Base-by-base conservation (phyloP, 1,140 invertebrate genomes). In the Drosophila nebulosa region DNA sequence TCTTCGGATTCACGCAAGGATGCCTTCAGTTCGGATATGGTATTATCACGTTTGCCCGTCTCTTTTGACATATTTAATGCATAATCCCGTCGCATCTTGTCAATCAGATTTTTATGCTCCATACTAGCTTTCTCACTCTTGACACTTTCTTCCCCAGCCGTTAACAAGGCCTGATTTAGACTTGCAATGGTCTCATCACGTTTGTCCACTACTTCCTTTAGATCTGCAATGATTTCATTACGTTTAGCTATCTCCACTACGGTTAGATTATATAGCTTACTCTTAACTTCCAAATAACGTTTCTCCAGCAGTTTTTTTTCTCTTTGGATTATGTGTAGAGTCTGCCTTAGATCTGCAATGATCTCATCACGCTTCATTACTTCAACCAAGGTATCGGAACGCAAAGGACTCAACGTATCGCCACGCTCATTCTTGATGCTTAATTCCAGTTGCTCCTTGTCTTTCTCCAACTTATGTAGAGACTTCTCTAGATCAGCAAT, bases 221-320 rank as follows among this genome's bases (percentile, higher is more conserved):
- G 32, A 16, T 73, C 70, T 2, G 0, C 3, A 5, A 72, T 36
- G 1, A 7, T 24, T 10, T 59, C 26, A 39, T 72, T 60, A 9
- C 32, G 26, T 0, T 7, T 7, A 14, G 18, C 30, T 27, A 73
- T 9, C 22, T 64, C 21, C 2, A 5, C 0, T 39, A 1, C 16
- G 4, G 3, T 6, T 16, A n/a, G n/a, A n/a, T n/a, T n/a, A n/a
- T n/a, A n/a, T n/a, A n/a, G n/a, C n/a, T 16, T 7, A 1, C 18
- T 18, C 39, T 4, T n/a, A 18, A 1, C 16, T 0, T 42, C 35
- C 16, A 9, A 2, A n/a, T n/a, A 42, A 18, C 39, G 39, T 2
- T 18, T 9, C 7, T 42, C 16, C 6, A 42, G 7, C 1, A 5
- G 0, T 18, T 0, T 6, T 9, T 42, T 18, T 42, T 16, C 1